Evolutionary conservation across 2,797 vertebrate genomes (phyloP).

Genomic region (Otus scops): DNA sequence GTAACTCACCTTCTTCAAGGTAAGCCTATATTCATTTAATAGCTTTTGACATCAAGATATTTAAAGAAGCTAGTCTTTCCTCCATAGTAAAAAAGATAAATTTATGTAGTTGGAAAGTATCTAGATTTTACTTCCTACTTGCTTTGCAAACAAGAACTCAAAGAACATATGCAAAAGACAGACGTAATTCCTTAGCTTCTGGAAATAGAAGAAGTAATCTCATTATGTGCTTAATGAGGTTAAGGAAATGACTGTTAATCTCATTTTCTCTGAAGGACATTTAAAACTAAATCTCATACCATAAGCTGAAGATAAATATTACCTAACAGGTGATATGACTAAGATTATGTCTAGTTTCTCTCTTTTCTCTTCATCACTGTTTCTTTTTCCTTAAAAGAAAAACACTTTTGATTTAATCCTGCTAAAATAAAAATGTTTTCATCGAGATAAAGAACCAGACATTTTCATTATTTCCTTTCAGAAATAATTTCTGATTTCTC

Average conservation of each 20-base stretch:
- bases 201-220: not conserved
- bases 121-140: not conserved
- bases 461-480: not conserved
- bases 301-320: not conserved
- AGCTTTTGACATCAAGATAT: not conserved
- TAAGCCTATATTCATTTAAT: not conserved
- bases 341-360: not conserved
- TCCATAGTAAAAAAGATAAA: not conserved
- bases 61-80: not conserved
- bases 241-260: not conserved
- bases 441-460: not conserved
- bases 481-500: not conserved
- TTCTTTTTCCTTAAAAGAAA: not conserved
- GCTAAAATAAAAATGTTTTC: not conserved
- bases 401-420: not conserved
- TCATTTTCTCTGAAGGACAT: conserved; percentile 13
- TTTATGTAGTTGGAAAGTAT: not conserved
- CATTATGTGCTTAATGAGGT: not conserved
- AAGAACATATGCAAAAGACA: not conserved
- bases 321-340: not conserved
- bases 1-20: not conserved
- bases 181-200: not conserved
- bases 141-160: not conserved
- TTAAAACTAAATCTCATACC: not conserved
- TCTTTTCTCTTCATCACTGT: not conserved